These are phyloP conservation scores for Saxidomus purpurata DNA, from an alignment of 1,140 invertebrate genomes.

Conservation along the genomic window DNA sequence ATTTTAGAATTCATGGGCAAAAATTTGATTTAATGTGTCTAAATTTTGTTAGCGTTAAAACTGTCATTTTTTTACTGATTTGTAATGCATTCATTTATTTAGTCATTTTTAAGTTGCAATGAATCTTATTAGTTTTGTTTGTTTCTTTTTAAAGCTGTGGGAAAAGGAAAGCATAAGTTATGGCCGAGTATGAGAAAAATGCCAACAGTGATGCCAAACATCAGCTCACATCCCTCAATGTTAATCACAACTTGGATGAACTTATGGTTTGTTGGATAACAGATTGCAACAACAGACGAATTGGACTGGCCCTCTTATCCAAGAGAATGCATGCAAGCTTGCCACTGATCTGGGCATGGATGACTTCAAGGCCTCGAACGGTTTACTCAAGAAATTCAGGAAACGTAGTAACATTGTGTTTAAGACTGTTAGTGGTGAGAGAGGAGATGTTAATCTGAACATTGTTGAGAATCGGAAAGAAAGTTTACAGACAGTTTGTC, in stretches of 20 bases:
- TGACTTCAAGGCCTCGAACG: too few relatives aligned
- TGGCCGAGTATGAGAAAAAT: neutral
- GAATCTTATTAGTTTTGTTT: neutral
- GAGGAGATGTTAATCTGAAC: neutral
- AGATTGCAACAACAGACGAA: neutral
- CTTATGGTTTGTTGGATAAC: neutral
- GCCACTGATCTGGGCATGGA: neutral
- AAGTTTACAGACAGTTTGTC: neutral
- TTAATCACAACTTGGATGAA: neutral
- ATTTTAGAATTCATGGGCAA: too few relatives aligned
- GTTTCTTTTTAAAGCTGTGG: neutral
- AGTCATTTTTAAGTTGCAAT: too few relatives aligned
- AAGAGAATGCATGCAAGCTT: neutral
- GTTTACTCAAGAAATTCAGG: neutral
- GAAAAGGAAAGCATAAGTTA: neutral
- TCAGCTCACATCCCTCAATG: neutral
- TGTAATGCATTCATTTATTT: too few relatives aligned
- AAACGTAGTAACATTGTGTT: conserved; percentile 12
- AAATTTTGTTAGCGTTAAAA: too few relatives aligned
- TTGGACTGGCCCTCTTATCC: neutral
- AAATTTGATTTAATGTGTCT: too few relatives aligned
- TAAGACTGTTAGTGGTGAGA: neutral
- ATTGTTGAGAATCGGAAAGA: neutral
- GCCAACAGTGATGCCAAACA: neutral
- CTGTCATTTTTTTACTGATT: too few relatives aligned